Conservation (phyloP, 2,888 invertebrate species). For the Xestia xanthographa region DNA sequence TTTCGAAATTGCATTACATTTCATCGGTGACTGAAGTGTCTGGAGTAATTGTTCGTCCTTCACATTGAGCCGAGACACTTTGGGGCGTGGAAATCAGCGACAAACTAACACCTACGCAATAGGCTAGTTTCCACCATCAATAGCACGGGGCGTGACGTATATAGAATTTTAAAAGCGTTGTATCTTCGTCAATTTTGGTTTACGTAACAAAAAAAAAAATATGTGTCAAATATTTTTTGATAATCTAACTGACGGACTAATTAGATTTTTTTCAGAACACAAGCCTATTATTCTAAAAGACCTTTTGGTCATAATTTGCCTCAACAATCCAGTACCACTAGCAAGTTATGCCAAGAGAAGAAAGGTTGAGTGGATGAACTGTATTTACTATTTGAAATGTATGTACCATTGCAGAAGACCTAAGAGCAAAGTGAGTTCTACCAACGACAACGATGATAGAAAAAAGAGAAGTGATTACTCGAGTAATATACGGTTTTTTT, state of each 20-base stretch:
- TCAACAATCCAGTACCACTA: background rate
- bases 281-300: too few species aligned
- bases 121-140: too few species aligned
- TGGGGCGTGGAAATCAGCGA: constrained; percentile 38
- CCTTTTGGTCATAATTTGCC: background rate
- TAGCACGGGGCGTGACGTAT: too few species aligned
- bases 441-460: background rate
- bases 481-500: too few species aligned
- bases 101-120: background rate
- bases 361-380: background rate
- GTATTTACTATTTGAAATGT: background rate
- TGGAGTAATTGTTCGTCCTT: constrained; percentile 46
- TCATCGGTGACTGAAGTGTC: constrained; percentile 33
- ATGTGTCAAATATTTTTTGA: too few species aligned
- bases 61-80: constrained; percentile 31
- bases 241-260: too few species aligned
- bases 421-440: background rate
- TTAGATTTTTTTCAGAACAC: too few species aligned
- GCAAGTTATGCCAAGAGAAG: background rate
- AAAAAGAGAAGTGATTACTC: background rate
- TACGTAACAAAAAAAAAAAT: too few species aligned
- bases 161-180: too few species aligned
- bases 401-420: background rate
- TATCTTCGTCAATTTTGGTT: too few species aligned
- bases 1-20: constrained; percentile 41